Conservation (phyloP, 1,140 invertebrate genomes). For the Drosophila tsacasi region DNA sequence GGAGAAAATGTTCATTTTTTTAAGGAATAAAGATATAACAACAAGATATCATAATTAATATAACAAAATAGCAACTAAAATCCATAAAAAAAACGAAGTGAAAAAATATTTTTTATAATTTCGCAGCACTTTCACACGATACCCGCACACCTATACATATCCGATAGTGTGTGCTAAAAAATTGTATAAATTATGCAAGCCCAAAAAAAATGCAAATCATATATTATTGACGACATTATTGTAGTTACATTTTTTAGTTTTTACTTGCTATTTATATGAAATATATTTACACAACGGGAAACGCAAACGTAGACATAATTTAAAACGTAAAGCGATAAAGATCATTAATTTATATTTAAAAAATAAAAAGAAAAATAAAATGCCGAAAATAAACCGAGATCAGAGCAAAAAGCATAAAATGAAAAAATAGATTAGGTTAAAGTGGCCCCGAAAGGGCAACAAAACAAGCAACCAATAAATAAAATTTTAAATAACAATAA, state of each 20-base stretch:
- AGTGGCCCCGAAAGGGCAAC: conserved; percentile 26
- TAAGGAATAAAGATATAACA: conserved; percentile 54
- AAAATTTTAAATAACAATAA: conserved; percentile 72
- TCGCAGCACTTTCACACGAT: conserved; percentile 66
- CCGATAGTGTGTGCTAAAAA: conserved; percentile 42
- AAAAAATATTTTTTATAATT: conserved; percentile 68
- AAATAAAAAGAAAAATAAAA: conserved; percentile 29
- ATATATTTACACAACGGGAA: conserved; percentile 69
- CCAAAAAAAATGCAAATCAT: conserved; percentile 48
- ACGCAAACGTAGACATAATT: conserved; percentile 58
- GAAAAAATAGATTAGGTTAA: conserved; percentile 66
- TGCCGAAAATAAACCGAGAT: conserved; percentile 37
- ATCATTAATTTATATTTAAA: conserved; percentile 55
- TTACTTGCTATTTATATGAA: conserved; percentile 78
- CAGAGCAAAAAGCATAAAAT: conserved; percentile 49
- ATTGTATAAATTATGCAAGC: conserved; percentile 60
- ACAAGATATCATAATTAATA: conserved; percentile 68
- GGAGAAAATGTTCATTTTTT: conserved; percentile 72
- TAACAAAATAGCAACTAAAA: conserved; percentile 46
- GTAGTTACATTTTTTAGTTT: conserved; percentile 71
- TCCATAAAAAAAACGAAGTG: conserved; percentile 35
- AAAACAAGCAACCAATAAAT: conserved; percentile 35
- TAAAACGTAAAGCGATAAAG: conserved; percentile 51
- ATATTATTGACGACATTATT: conserved; percentile 59
- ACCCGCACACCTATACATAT: conserved; percentile 42